Evolutionary conservation across 2,888 invertebrate genomes (phyloP).

Genomic region (Elegia similella): DNA sequence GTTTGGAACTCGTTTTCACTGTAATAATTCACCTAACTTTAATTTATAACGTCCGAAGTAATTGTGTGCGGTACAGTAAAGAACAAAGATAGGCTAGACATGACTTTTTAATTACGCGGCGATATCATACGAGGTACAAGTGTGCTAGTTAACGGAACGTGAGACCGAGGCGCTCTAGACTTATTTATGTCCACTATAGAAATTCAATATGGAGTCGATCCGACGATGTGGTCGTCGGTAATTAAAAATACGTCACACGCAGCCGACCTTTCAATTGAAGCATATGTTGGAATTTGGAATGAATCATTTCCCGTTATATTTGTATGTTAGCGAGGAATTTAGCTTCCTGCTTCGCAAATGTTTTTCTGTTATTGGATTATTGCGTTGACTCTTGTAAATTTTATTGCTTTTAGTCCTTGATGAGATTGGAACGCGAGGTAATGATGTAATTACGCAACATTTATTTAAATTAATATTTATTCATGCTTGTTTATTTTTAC

Average conservation of each 20-base stretch:
- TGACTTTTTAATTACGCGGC: conserved; percentile 44
- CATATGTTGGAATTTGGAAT: conserved; percentile 77
- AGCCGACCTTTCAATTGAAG: conserved; percentile 76
- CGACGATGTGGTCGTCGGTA: conserved; percentile 70
- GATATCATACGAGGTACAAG: conserved; percentile 35
- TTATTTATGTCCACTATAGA: conserved; percentile 72
- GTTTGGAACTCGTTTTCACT: conserved; percentile 18
- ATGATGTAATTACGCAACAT: neutral
- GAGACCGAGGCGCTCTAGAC: conserved; percentile 45
- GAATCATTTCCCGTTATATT: conserved; percentile 75
- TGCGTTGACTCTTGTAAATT: conserved; percentile 1
- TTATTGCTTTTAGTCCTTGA: neutral
- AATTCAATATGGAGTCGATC: conserved; percentile 66
- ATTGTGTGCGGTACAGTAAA: conserved; percentile 22
- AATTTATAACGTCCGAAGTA: conserved; percentile 17
- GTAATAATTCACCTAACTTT: conserved; percentile 18
- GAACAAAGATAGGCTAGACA: conserved; percentile 31
- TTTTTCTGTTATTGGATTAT: conserved; percentile 30
- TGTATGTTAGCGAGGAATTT: conserved; percentile 47
- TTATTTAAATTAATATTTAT: too few relatives aligned
- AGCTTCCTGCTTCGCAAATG: conserved; percentile 26
- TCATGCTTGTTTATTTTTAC: neutral
- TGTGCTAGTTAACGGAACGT: conserved; percentile 40
- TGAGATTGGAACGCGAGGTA: conserved; percentile 18
- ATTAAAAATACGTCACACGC: conserved; percentile 81